A percentile compares a stretch with the other conserved stretches of the same genome.
These are phyloP conservation scores for Arion vulgaris DNA, from an alignment of 1,140 invertebrate genomes.

Conservation along the genomic window DNA sequence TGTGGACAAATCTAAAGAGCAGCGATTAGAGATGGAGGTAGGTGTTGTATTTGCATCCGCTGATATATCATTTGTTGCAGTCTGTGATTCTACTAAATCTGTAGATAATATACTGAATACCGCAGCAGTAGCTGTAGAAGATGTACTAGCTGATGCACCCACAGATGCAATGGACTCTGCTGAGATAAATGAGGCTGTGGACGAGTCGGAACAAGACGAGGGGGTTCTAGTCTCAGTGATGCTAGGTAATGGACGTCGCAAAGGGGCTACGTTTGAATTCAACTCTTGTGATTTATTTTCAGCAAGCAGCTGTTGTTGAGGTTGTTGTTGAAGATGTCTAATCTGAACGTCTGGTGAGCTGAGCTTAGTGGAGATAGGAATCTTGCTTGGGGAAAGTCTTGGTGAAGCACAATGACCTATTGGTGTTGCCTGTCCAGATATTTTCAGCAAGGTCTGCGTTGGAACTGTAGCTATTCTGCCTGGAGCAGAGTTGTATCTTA, in stretches of 20 bases:
- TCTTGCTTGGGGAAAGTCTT: conserved; percentile 48
- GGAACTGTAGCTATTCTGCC: conserved; percentile 66
- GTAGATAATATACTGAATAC: background rate
- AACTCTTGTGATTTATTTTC: background rate
- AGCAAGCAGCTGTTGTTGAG: background rate
- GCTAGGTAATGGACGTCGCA: conserved; percentile 52
- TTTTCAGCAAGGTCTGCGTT: conserved; percentile 48
- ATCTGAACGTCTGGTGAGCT: background rate
- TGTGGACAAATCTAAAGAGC: background rate
- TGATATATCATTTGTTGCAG: background rate
- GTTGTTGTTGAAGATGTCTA: background rate
- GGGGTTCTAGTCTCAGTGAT: conserved; percentile 60
- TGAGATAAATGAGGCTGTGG: conserved; percentile 48
- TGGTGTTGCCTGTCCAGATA: conserved; percentile 3
- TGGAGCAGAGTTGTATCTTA: conserved; percentile 63
- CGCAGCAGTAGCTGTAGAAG: conserved; percentile 39
- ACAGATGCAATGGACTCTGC: conserved; percentile 30
- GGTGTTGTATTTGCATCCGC: conserved; percentile 1
- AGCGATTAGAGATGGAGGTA: background rate
- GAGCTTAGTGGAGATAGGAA: conserved; percentile 40
- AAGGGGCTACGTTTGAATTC: conserved; percentile 2
- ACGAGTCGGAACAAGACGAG: conserved; percentile 55
- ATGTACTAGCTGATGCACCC: conserved; percentile 3
- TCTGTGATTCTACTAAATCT: conserved; percentile 32
- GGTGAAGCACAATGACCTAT: conserved; percentile 10